Evolutionary conservation across 2,797 vertebrate species (phyloP), one percentile per base, ranked within the genome.

Genomic region (Miichthys miiuy): DNA sequence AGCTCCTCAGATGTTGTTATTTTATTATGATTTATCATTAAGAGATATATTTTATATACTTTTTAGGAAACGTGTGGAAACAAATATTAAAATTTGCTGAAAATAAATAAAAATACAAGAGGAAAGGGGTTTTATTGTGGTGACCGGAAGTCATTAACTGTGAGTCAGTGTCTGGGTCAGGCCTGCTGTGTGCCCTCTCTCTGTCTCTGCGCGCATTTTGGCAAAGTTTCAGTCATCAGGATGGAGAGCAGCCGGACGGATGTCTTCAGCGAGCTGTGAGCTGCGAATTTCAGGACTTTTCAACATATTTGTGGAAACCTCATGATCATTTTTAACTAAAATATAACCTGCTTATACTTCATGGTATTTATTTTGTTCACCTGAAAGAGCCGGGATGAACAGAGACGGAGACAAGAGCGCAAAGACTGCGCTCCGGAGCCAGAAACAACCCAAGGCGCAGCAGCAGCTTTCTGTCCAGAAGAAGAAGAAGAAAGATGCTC

Each of bases 401-500:
- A 87, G 85, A 85, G 90, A 92, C 52, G 73, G 77, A 47, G 89
- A 91, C 63, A 89, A 82, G 30, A 67, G 83, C 70, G 82, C 67
- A 74, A 91, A 90, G 63, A 64, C 47, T 77, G 78, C 82, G 62
- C 78, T 48, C 25, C 83, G 90, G 55, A 86, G 79, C 79, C 90
- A 87, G 55, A 93, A 88, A 67, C 91, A 80, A 27, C 18, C 72
- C 65, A 77, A 71, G 79, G 42, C 91, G 68, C 95, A 93, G 17
- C 92, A 90, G 84, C 82, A 90, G 83, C 77, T 77, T 88, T 87
- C 86, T 72, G 86, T 82, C 79, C 96, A 94, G 77, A 96, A 94
- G 88, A 93, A 93, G 88, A 93, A 93, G 87, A 96, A 94, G 74
- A 95, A 93, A 52, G 96, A 96, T 54, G 88, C 92, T 51, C 90